A percentile compares a stretch with the other conserved stretches of the same genome.
These are phyloP conservation scores for Seriola rivoliana DNA, from an alignment of 2,113 vertebrate species.

Conservation along the genomic window DNA sequence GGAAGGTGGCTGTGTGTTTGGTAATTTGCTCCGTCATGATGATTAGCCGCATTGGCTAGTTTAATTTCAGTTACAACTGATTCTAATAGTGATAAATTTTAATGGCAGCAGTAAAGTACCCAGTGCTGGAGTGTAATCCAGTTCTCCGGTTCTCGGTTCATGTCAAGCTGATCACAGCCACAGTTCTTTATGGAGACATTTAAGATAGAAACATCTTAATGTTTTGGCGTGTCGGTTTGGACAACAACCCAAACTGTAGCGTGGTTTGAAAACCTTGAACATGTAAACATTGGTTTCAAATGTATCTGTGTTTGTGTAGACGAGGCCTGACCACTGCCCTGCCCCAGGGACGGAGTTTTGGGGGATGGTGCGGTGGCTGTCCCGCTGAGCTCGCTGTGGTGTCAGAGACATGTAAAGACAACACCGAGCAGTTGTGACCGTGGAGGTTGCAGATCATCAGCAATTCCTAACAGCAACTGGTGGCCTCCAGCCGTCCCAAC, in stretches of 20 bases:
- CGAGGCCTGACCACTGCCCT: conserved; percentile 15
- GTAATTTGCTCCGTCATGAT: background rate
- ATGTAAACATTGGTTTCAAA: background rate
- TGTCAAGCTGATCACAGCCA: background rate
- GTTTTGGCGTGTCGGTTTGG: background rate
- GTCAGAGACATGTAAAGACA: conserved; percentile 75
- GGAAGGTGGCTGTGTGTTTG: background rate
- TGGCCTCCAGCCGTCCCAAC: conserved; percentile 73
- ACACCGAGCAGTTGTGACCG: conserved; percentile 74
- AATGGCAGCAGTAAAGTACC: background rate
- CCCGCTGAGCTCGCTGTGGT: conserved; percentile 54
- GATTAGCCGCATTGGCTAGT: background rate
- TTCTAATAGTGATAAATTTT: background rate
- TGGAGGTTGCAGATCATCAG: conserved; percentile 74
- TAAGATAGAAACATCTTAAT: background rate
- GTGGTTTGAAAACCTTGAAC: background rate
- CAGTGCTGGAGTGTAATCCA: background rate
- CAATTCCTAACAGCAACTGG: conserved; percentile 81
- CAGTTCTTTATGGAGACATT: background rate
- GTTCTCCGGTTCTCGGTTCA: background rate
- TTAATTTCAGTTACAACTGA: background rate
- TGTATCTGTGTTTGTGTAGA: background rate
- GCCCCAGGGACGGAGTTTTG: conserved; percentile 21
- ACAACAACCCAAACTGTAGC: background rate
- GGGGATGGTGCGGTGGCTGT: conserved; percentile 32